Evolutionary conservation across 1,140 invertebrate genomes (phyloP).

Genomic region (Drosophila hydei): DNA sequence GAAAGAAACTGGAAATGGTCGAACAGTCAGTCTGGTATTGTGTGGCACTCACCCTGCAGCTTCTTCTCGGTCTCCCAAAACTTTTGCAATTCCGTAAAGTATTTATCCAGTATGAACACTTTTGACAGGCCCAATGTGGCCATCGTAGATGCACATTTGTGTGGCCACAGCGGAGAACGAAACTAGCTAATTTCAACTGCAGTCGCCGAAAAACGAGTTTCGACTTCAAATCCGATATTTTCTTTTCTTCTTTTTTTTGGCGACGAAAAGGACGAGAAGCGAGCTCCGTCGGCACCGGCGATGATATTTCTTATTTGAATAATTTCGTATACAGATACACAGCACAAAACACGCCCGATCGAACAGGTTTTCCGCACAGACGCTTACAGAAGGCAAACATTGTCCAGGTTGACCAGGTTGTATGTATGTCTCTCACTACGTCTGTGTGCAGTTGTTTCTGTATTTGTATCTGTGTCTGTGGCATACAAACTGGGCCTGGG

Average conservation of each 20-base stretch:
- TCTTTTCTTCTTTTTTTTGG: slow-evolving; percentile 18
- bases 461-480: slow-evolving; percentile 63
- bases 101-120: slow-evolving; percentile 98
- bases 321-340: slow-evolving; percentile 67
- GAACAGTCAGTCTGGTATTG: neutral
- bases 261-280: slow-evolving; percentile 42
- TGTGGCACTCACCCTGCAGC: slow-evolving; percentile 91
- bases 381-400: slow-evolving; percentile 34
- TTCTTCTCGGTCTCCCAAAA: slow-evolving; percentile 98
- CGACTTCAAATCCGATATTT: slow-evolving; percentile 47
- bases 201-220: slow-evolving; percentile 52
- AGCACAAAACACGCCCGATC: slow-evolving; percentile 47
- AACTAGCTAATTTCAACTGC: slow-evolving; percentile 38
- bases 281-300: slow-evolving; percentile 28
- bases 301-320: slow-evolving; percentile 79
- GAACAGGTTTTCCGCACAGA: slow-evolving; percentile 77
- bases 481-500: slow-evolving; percentile 55
- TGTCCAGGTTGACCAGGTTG: slow-evolving; percentile 22
- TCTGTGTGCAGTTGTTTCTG: slow-evolving; percentile 56
- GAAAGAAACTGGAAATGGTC: slow-evolving; percentile 42
- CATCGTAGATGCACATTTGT: slow-evolving; percentile 83
- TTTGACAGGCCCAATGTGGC: slow-evolving; percentile 96
- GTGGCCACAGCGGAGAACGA: slow-evolving; percentile 48
- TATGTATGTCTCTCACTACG: slow-evolving; percentile 1
- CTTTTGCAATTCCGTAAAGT: slow-evolving; percentile 97